Evolutionary conservation across 1,140 invertebrate species (phyloP), one percentile per base, ranked within the genome.

Genomic region (Hypsibius dujardini): DNA sequence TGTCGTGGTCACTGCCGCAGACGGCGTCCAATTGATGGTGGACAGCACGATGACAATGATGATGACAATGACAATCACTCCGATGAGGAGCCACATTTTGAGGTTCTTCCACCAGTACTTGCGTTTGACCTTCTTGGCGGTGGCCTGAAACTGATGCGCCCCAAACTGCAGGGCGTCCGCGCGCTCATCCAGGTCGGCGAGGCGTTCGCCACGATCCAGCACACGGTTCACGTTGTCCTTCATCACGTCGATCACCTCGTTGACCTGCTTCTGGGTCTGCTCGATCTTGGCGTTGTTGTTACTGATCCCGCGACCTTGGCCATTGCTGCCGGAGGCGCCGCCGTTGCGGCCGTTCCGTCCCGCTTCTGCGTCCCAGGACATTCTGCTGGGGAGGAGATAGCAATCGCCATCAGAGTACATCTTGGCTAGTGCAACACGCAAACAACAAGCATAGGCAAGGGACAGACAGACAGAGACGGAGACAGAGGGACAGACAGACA

Each of bases 41-140:
- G 69, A 56, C 12, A 75, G 15, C 45, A 75, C 71, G n/a, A 77
- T 75, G 45, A 77, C 73, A 2, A 74, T 60, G 42, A 77, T 60
- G 67, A 77, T 59, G 46, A 76, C 46, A 15, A 72, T 28, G 50
- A 76, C 46, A 42, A 77, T 72, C 28, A 69, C 70, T 2, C 73
- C 76, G 45, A 77, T 73, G 60, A 77, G 74, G 42, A 76, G 69
- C 70, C 72, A 75, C 74, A 77, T 76, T 72, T 77, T 77, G 7
- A 76, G 70, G 73, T 77, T 77, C 73, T 77, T 73, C 76, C 76
- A 77, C 76, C 76, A 77, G 72, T 76, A 77, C 69, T 77, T 76
- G 69, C 74, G 72, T 69, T 75, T 75, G 59, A 77, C 73, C 45
- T 73, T 72, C 1, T 70, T 71, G 0, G 76, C 75, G 1, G 74